phyloP scores from a whole-genome alignment of 2,797 vertebrate genomes.

The Acanthiza pusilla region DNA sequence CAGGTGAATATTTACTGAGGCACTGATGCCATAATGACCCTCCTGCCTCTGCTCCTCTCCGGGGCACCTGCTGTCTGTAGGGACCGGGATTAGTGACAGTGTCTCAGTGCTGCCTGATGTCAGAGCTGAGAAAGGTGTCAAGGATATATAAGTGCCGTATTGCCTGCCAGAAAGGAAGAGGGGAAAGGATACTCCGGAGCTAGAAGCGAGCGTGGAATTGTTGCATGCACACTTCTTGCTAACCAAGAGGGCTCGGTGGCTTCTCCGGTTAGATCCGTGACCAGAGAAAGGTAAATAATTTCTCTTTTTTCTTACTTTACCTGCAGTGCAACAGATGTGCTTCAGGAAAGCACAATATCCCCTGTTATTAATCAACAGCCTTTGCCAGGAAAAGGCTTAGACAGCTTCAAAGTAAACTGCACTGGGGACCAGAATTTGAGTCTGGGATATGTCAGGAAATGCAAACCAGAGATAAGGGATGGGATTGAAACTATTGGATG shows the following conservation, averaged over 20 bases:
- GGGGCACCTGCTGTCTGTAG: slow-evolving; percentile 34
- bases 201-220: slow-evolving; percentile 11
- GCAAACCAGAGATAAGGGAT: not conserved
- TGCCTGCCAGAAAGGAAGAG: slow-evolving; percentile 5
- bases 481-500: not conserved
- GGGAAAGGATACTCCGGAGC: slow-evolving; percentile 20
- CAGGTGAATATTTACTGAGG: slow-evolving; percentile 41
- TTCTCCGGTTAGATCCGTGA: not conserved
- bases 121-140: slow-evolving; percentile 63
- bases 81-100: slow-evolving; percentile 48
- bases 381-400: not conserved
- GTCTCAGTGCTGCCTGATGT: slow-evolving; percentile 64
- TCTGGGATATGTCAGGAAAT: not conserved
- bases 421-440: not conserved
- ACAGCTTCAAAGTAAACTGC: not conserved
- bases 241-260: not conserved
- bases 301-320: not conserved
- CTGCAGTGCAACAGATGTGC: not conserved
- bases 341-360: not conserved
- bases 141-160: slow-evolving; percentile 66
- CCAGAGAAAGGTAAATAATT: slow-evolving; percentile 64
- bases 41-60: slow-evolving; percentile 44
- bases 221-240: not conserved
- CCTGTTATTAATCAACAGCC: not conserved
- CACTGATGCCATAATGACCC: not conserved